These are phyloP conservation scores for Plagodis pulveraria DNA, from an alignment of 2,888 invertebrate species.

Conservation along the genomic window DNA sequence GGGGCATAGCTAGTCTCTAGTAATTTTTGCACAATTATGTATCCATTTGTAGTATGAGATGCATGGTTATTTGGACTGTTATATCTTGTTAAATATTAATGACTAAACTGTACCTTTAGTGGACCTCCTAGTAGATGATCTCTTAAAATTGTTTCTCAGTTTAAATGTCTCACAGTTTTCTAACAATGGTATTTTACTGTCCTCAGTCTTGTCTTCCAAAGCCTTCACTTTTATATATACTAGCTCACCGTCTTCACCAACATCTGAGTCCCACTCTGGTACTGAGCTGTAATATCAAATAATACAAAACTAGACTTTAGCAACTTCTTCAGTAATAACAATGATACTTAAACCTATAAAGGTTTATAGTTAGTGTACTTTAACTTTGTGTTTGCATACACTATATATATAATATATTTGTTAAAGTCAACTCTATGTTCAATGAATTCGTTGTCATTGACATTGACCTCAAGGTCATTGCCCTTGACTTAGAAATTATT, in stretches of 20 bases:
- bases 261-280: slow-evolving; percentile 88
- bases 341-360: too few relatives aligned
- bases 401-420: too few relatives aligned
- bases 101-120: slow-evolving; percentile 60
- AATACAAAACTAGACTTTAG: too few relatives aligned
- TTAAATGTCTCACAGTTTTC: slow-evolving; percentile 76
- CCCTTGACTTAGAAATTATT: too few relatives aligned
- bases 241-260: slow-evolving; percentile 87
- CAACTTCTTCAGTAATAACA: too few relatives aligned
- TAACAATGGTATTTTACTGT: slow-evolving; percentile 59
- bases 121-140: slow-evolving; percentile 72
- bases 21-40: too few relatives aligned
- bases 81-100: not conserved
- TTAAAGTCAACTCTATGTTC: too few relatives aligned
- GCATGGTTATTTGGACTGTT: not conserved
- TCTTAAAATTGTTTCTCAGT: slow-evolving; percentile 75
- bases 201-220: slow-evolving; percentile 38
- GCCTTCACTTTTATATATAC: slow-evolving; percentile 86
- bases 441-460: too few relatives aligned
- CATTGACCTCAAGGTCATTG: too few relatives aligned
- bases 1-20: too few relatives aligned
- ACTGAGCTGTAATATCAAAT: slow-evolving; percentile 78
- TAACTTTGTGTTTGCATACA: too few relatives aligned
- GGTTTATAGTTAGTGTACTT: too few relatives aligned
- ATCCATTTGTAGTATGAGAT: slow-evolving; percentile 3